These are phyloP conservation scores for Sciaenops ocellatus DNA, from an alignment of 2,797 vertebrate species.

Conservation along the genomic window DNA sequence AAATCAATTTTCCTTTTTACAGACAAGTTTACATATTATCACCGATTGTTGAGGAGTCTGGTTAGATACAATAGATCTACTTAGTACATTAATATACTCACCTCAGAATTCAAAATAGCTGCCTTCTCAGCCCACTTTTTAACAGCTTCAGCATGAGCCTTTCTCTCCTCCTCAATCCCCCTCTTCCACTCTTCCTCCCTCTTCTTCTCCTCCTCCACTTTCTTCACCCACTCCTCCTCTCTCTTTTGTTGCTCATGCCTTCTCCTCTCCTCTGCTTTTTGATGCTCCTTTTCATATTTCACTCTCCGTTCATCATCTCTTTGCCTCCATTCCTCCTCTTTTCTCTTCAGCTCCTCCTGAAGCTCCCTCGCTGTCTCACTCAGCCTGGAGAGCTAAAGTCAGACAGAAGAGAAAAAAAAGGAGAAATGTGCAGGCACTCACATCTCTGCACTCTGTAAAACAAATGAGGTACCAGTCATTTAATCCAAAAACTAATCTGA, in stretches of 20 bases:
- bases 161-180: conserved; percentile 36
- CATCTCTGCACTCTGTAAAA: conserved; percentile 35
- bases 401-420: conserved; percentile 18
- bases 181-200: conserved; percentile 38
- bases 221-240: conserved; percentile 28
- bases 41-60: background rate
- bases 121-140: conserved; percentile 38
- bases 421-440: conserved; percentile 23
- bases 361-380: conserved; percentile 37
- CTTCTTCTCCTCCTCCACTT: conserved; percentile 25
- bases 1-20: background rate
- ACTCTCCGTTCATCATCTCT: conserved; percentile 28
- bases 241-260: conserved; percentile 25
- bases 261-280: conserved; percentile 39
- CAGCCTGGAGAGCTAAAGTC: conserved; percentile 44
- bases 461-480: conserved; percentile 33
- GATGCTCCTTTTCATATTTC: conserved; percentile 35
- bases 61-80: conserved; percentile 22
- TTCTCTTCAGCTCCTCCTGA: conserved; percentile 50
- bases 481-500: conserved; percentile 50
- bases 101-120: conserved; percentile 49
- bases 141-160: conserved; percentile 24
- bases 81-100: conserved; percentile 28
- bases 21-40: conserved; percentile 24
- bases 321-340: conserved; percentile 40